Evolutionary conservation across 2,797 vertebrate species (phyloP), one percentile per base, ranked within the genome.

Genomic region (Vireo griseus): DNA sequence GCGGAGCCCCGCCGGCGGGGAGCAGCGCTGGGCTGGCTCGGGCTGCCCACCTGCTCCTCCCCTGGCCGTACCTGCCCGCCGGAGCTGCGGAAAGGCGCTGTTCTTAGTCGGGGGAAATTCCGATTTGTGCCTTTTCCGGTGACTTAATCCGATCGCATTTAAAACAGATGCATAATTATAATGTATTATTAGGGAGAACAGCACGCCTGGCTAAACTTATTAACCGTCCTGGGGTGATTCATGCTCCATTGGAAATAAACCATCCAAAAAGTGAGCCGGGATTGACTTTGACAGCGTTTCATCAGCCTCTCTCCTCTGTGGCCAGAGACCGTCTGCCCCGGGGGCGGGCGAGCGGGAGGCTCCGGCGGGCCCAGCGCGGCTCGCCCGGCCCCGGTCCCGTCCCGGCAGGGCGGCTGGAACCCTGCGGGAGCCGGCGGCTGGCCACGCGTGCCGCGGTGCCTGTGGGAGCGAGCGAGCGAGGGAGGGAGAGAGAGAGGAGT

Each of bases 81-180:
- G 25, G 13, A 65, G 74, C 65, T 48, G 55, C 71, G 12, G 80
- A 45, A 78, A 52, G 37, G 31, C 59, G 58, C 67, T 28, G 33
- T 10, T 63, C 31, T 51, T 51, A 13, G 78, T 3, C 35, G 33
- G 33, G 74, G 75, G 21, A 61, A 67, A 57, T 96, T 86, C 78
- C 92, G 57, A 80, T 97, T 95, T 96, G 95, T 96, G 97, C 91
- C 77, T 97, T 97, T 96, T 97, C 94, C 92, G 88, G 96, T 96
- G 96, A 91, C 97, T 98, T 97, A 97, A 97, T 97, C 96, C 94
- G 92, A 96, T 97, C 96, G 88, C 97, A 95, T 96, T 98, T 97
- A 97, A 97, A 97, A 92, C 95, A 95, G 97, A 97, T 97, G 97
- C 97, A 92, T 98, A 98, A 98, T 98, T 98, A 98, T 97, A 97